These are phyloP conservation scores for Periphyllus acericola DNA, from an alignment of 2,888 invertebrate species.

Conservation along the genomic window DNA sequence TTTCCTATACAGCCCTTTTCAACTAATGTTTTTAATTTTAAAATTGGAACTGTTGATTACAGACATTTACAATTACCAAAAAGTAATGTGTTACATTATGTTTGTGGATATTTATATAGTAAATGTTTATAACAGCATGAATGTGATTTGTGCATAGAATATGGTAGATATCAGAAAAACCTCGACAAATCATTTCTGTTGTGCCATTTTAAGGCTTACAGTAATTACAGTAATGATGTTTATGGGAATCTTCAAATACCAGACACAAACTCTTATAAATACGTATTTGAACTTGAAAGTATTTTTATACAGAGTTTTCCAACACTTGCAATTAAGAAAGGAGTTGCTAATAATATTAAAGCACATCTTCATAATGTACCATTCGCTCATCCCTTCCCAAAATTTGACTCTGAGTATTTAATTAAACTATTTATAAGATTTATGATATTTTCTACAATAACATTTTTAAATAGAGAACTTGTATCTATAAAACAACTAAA, in stretches of 20 bases:
- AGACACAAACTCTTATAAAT: slow-evolving; percentile 3
- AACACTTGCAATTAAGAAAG: background rate
- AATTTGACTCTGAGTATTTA: background rate
- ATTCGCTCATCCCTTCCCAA: background rate
- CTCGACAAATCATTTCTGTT: slow-evolving; percentile 15
- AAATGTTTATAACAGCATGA: slow-evolving; percentile 23
- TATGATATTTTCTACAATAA: slow-evolving; percentile 7
- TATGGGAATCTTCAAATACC: too few species aligned
- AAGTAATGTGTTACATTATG: background rate
- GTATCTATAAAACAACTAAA: background rate
- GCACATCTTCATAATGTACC: background rate
- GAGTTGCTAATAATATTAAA: background rate
- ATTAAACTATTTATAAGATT: background rate
- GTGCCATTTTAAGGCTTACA: too few species aligned
- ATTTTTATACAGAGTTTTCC: slow-evolving; percentile 14
- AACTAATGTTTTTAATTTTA: too few species aligned
- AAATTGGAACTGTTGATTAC: slow-evolving; percentile 20
- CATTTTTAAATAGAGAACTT: background rate
- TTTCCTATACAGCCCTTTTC: too few species aligned
- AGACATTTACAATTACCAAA: slow-evolving; percentile 16
- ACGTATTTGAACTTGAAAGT: slow-evolving; percentile 19
- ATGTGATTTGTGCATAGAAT: background rate
- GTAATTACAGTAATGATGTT: too few species aligned
- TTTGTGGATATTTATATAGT: slow-evolving; percentile 4
- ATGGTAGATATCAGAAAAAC: slow-evolving; percentile 4